Evolutionary conservation across 37 sponge, comb jelly and placozoan species (phyloP).

Genomic region (Halichondria panicea): DNA sequence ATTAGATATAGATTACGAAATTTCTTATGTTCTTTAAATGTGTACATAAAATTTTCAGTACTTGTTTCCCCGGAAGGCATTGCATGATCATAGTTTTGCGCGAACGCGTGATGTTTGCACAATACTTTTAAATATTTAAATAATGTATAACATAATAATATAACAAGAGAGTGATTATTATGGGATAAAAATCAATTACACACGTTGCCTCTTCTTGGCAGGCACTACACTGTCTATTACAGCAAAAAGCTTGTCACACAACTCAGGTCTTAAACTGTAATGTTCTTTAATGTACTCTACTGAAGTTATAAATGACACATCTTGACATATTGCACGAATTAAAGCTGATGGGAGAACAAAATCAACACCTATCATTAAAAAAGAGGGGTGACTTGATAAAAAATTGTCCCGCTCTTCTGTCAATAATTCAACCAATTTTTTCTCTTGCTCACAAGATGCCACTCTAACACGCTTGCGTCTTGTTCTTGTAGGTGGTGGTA

Average conservation of each 20-base stretch:
- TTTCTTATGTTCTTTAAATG: neutral
- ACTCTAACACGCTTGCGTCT: neutral
- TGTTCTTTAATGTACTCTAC: neutral
- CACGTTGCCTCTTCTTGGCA: neutral
- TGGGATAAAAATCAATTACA: no score
- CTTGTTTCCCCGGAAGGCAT: no score
- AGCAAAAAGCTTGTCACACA: neutral
- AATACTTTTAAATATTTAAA: no score
- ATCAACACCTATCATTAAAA: neutral
- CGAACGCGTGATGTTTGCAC: no score
- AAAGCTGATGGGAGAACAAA: neutral
- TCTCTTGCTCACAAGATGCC: neutral
- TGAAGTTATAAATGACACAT: neutral
- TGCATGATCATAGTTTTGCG: no score
- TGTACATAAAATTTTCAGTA: no score
- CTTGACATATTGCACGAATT: neutral
- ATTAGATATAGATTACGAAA: constrained; percentile 4
- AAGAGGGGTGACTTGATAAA: neutral
- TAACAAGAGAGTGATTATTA: no score
- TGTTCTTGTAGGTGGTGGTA: neutral
- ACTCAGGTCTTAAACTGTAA: neutral
- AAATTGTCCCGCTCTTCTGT: neutral
- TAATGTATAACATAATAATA: no score
- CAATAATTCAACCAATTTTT: neutral
- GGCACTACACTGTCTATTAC: neutral